These are phyloP conservation scores for Thermophis baileyi DNA, from an alignment of 2,113 vertebrate species.

Conservation along the genomic window DNA sequence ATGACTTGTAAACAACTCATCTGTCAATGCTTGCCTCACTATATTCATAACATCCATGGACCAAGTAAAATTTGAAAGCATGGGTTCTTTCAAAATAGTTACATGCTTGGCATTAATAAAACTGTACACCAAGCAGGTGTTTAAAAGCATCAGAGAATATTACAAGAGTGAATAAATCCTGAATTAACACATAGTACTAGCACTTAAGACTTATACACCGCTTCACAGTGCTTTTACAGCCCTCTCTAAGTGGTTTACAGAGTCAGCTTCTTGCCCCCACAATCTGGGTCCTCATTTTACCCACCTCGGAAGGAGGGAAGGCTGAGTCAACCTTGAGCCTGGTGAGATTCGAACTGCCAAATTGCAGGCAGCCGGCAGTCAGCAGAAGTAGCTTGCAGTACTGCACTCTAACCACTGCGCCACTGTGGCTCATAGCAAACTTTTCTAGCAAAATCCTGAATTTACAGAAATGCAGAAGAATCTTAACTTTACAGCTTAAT, in stretches of 20 bases:
- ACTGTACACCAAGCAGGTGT: neutral
- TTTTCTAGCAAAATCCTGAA: neutral
- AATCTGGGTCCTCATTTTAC: too few species aligned
- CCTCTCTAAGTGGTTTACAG: too few species aligned
- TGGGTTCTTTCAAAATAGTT: neutral
- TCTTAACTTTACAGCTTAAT: neutral
- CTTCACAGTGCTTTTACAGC: too few species aligned
- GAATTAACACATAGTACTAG: neutral
- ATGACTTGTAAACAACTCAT: neutral
- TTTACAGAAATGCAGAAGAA: neutral
- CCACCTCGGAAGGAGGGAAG: too few species aligned
- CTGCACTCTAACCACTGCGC: too few species aligned
- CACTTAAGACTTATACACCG: too few species aligned
- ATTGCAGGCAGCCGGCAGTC: too few species aligned
- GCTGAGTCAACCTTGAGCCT: too few species aligned
- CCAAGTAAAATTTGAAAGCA: neutral
- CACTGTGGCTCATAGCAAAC: neutral
- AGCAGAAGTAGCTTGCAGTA: too few species aligned
- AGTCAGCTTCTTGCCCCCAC: too few species aligned
- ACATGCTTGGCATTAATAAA: neutral
- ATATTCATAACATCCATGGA: neutral
- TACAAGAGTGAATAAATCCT: neutral
- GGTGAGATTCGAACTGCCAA: too few species aligned
- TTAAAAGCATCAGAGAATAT: neutral
- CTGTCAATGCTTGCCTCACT: neutral